Conservation (phyloP, 2,888 invertebrate genomes). For the Ennomos erosarius region DNA sequence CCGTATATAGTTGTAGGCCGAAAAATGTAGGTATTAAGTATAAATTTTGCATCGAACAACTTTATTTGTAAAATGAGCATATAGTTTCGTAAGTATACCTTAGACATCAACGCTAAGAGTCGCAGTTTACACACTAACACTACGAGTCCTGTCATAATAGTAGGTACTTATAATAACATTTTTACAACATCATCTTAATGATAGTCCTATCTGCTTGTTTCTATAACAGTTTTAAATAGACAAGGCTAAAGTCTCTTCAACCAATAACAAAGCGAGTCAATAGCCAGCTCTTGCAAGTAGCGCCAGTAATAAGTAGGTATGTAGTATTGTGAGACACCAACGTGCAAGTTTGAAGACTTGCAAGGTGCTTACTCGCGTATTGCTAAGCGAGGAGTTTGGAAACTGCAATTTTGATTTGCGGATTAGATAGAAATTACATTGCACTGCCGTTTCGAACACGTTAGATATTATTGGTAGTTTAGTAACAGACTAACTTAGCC, state of each 20-base stretch:
- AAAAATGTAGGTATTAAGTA: constrained; percentile 10
- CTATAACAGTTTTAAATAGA: constrained; percentile 7
- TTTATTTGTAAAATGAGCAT: no score
- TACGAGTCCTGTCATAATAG: no score
- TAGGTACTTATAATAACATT: constrained; percentile 1
- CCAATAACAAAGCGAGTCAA: constrained; percentile 23
- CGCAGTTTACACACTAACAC: no score
- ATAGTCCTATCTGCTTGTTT: constrained; percentile 5
- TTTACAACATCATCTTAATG: not conserved
- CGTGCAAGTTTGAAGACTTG: constrained; percentile 32
- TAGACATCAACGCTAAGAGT: no score
- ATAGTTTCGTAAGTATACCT: no score
- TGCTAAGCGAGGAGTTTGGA: constrained; percentile 22
- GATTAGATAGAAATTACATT: constrained; percentile 25
- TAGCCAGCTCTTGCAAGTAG: constrained; percentile 9
- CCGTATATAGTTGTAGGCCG: constrained; percentile 15
- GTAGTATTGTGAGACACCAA: constrained; percentile 17
- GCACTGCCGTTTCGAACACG: constrained; percentile 11
- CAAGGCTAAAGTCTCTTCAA: constrained; percentile 11
- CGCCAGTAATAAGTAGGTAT: constrained; percentile 14
- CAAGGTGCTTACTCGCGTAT: constrained; percentile 26
- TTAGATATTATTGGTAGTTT: not conserved
- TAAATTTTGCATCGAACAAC: not conserved
- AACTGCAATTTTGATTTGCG: constrained; percentile 29
- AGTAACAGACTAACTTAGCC: not conserved